Base-by-base conservation (phyloP, 2,888 invertebrate species). In the Pandemis heparana region DNA sequence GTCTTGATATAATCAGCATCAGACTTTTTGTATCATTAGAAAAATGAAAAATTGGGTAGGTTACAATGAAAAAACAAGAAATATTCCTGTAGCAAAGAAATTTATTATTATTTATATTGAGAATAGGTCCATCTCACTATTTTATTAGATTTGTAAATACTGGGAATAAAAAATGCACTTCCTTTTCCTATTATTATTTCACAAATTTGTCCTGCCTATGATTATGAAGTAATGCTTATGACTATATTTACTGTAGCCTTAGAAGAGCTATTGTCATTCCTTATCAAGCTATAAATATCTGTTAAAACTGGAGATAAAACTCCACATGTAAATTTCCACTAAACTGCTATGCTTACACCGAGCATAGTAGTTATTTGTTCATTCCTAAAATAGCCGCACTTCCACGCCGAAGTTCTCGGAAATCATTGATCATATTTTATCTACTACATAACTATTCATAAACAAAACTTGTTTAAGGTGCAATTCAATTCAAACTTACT, bases 281-380 rank as follows among this genome's bases (percentile, higher is more conserved):
- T 64, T 64, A 64, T 64, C 64, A 64, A n/a, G n/a, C 18, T 62
- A 48, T 64, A 64, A 48, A 64, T 64, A 64, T 63, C 64, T n/a
- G 38, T 23, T 16, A 10, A 16, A 32, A 32, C 1, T 32, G 23
- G 38, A 18, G 48, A 64, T 64, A 64, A 64, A 43, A n/a, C 38
- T 39, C 18, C 39, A 9, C 32, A 48, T 48, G 23, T 64, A 64
- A 48, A 64, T 38, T 32, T 64, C 62, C 62, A 38, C 8, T n/a
- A 18, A n/a, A 12, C 14, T 64, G 18, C 41, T 62, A 62, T n/a
- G 18, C 9, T 6, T n/a, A 38, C 5, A 59, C 23, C 1, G 38
- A 60, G 62, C 38, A 38, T 62, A 5, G 41, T 5, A 62, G 41
- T 32, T 41, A 62, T 62, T 16, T 16, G n/a, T 39, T 61, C 41